Evolutionary conservation across 1,140 invertebrate species (phyloP).

Genomic region (Camponotus pennsylvanicus): DNA sequence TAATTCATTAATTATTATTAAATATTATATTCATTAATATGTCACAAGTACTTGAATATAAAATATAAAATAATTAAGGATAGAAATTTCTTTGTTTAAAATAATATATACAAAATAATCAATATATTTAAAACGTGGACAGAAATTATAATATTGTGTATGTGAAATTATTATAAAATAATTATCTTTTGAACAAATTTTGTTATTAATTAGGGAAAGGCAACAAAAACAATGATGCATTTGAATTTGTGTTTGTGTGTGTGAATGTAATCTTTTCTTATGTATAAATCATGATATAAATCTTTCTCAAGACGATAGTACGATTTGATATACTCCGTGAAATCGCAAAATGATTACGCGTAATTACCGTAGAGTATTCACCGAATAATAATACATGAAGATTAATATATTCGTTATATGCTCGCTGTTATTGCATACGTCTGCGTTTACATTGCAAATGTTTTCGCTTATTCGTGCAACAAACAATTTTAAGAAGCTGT

Average conservation of each 20-base stretch:
- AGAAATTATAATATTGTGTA: neutral
- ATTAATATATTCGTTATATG: constrained; percentile 71
- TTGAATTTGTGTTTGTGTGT: too few relatives aligned
- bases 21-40: neutral
- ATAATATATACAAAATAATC: neutral
- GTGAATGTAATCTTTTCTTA: neutral
- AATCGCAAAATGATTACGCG: constrained; percentile 65
- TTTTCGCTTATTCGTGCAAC: constrained; percentile 11
- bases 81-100: neutral
- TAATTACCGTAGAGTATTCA: constrained; percentile 23
- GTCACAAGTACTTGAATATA: neutral
- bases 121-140: neutral
- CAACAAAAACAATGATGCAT: constrained; percentile 1
- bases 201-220: constrained; percentile 28
- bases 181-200: neutral
- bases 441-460: constrained; percentile 47
- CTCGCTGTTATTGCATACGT: constrained; percentile 67
- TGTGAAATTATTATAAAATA: neutral
- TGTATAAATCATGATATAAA: constrained; percentile 42
- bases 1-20: neutral
- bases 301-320: constrained; percentile 1
- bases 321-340: constrained; percentile 48
- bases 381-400: constrained; percentile 71
- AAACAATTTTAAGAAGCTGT: constrained; percentile 21
- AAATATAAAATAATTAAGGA: neutral